Evolutionary conservation across 2,797 vertebrate genomes (phyloP), one percentile per base, ranked within the genome.

Genomic region (Rhabdomys pumilio): DNA sequence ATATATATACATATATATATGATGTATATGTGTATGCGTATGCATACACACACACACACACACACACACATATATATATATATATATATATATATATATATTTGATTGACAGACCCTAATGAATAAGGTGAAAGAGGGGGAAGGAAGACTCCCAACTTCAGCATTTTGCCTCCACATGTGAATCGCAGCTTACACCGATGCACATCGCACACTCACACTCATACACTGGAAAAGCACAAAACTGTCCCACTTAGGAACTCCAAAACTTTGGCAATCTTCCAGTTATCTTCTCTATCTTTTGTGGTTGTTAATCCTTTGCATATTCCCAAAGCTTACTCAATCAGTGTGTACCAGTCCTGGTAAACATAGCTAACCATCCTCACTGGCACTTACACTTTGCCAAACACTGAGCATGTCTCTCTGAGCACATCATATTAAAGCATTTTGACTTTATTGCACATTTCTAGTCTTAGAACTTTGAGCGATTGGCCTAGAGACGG

Each of bases 41-140:
- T 47, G 6, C 50, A 53, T 6, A 53, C 12, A 53, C 12, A 53
- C 13, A 55, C 53, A 55, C 13, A 55, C 10, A 55, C 13, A 12
- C 53, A 55, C 10, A 55, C 10, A 55, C 13, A 55, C 13, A 55
- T 4, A 57, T 19, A 19, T 5, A 57, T 19, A 19, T 19, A 19
- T 19, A 57, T 19, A 57, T 57, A 57, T 57, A 38, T 38, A 38
- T 38, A 67, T 2, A 17, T 69, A 34, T 34, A 34, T 67, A 15
- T 65, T 44, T 83, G 8, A 41, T 20, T 63, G 57, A 44, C 38
- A 31, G 38, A 44, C 14, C 24, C 57, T 57, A 41, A 57, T 34
- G 41, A 44, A 3, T 63, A 31, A 44, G 4, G 15, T 84, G 38
- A 8, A 26, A 15, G n/a, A 82, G 11, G 0, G 1, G 10, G 1